Evolutionary conservation across 2,113 vertebrate species (phyloP).

Genomic region (Corvus hawaiiensis): DNA sequence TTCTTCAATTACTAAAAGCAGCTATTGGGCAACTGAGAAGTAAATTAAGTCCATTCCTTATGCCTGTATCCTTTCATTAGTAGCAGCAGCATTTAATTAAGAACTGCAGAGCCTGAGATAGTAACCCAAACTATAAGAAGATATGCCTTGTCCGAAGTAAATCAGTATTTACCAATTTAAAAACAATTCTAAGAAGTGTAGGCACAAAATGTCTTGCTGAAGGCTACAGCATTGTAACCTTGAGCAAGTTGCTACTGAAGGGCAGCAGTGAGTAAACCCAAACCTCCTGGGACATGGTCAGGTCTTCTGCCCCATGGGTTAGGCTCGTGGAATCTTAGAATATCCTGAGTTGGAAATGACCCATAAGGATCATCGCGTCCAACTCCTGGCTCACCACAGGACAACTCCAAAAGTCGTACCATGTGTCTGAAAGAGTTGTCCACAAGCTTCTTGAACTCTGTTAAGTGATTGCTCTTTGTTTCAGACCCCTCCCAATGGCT

Average conservation of each 20-base stretch:
- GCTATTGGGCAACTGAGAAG: not conserved
- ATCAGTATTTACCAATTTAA: not conserved
- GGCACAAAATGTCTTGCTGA: not conserved
- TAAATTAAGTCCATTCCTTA: not conserved
- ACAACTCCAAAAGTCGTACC: not conserved
- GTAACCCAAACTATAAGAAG: not conserved
- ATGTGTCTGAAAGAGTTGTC: not conserved
- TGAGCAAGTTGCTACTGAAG: not conserved
- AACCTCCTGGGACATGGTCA: not conserved
- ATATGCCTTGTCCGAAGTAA: not conserved
- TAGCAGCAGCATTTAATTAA: constrained; percentile 14
- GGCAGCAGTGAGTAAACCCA: not conserved
- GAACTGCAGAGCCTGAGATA: not conserved
- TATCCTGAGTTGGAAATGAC: not conserved
- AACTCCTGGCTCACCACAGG: not conserved
- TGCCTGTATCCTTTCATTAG: not conserved
- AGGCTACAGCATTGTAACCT: not conserved
- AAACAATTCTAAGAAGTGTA: not conserved
- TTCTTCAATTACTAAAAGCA: not conserved
- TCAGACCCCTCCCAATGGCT: not conserved
- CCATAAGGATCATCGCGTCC: no score
- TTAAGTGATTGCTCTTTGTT: not conserved
- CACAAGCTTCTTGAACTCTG: not conserved
- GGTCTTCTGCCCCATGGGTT: not conserved
- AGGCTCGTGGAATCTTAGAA: not conserved